Evolutionary conservation across 2,797 vertebrate genomes (phyloP), one percentile per base, ranked within the genome.

Genomic region (Tapirus indicus): DNA sequence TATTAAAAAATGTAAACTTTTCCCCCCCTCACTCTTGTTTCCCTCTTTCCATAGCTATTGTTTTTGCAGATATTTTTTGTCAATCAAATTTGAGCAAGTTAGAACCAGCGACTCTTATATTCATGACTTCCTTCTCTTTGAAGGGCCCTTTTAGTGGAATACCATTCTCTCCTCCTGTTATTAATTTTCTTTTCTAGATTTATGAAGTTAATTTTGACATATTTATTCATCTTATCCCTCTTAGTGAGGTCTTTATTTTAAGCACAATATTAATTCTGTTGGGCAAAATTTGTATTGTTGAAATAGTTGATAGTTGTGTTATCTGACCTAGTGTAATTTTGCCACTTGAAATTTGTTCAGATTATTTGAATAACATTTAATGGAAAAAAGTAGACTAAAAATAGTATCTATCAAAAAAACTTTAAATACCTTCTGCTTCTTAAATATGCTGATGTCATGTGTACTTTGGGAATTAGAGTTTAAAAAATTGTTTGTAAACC

Each of bases 151-250:
- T 93, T 87, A 84, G 7, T 80, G 66, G 64, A 72, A 62, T 88
- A 49, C 2, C 93, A 2, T 94, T 66, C 44, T 49, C 7, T 82
- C 23, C 1, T 95, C 69, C 47, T 94, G 5, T 83, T 94, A 44
- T 2, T 85, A 47, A 14, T 77, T 94, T 80, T 72, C 7, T 74
- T 88, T 29, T 79, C 27, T 91, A 64, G 10, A 88, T 94, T 95
- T 86, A 35, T 72, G 16, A 97, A 88, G 47, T 93, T 95, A 88
- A 54, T 96, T 94, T 94, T 88, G 35, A 90, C 27, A 38, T 93
- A 17, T 90, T 92, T 88, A 44, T 88, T 91, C 56, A 92, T 93
- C n/a, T 79, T 95, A 20, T 20, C 78, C 60, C 14, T 35, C 52
- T 78, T 35, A 85, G 20, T 79, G 56, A 95, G 23, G 16, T 69